A percentile compares a stretch with the other conserved stretches of the same genome.
Conservation (phyloP, 92 coral and sea anemone species). For the Epizoanthus fatuus region DNA sequence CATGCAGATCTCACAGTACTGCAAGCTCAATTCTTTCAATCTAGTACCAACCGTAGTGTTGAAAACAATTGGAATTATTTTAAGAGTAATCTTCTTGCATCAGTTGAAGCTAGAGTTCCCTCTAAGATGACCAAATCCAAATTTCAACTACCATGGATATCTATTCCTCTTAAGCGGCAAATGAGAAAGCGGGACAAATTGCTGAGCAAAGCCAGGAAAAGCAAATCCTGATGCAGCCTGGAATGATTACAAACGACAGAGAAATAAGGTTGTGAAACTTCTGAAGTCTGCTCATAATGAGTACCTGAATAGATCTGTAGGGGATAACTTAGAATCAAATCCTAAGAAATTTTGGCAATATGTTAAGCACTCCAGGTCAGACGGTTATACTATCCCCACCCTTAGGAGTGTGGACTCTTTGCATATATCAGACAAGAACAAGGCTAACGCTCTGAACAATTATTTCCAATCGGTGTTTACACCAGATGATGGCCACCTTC, state of each 20-base stretch:
- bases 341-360: constrained; percentile 8
- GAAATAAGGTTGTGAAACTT: constrained; percentile 16
- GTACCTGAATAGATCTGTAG: not conserved
- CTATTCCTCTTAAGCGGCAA: constrained; percentile 7
- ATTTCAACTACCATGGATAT: not conserved
- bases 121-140: not conserved
- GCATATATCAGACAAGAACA: not conserved
- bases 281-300: constrained; percentile 19
- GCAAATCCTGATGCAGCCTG: not conserved
- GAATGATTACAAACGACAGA: constrained; percentile 2
- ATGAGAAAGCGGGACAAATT: not conserved
- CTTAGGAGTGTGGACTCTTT: not conserved
- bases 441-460: not conserved
- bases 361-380: constrained; percentile 12
- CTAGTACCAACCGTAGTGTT: not conserved
- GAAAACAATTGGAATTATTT: constrained; percentile 3
- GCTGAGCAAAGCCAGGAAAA: constrained; percentile 2
- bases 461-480: not conserved
- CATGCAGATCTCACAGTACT: not conserved
- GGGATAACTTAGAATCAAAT: constrained; percentile 4
- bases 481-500: not conserved
- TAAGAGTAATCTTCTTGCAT: constrained; percentile 4
- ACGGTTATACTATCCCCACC: not conserved
- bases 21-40: not conserved
- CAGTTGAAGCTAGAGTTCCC: constrained; percentile 5